Base-by-base conservation (phyloP, 2,888 invertebrate genomes). In the Apodemia hepburni region DNA sequence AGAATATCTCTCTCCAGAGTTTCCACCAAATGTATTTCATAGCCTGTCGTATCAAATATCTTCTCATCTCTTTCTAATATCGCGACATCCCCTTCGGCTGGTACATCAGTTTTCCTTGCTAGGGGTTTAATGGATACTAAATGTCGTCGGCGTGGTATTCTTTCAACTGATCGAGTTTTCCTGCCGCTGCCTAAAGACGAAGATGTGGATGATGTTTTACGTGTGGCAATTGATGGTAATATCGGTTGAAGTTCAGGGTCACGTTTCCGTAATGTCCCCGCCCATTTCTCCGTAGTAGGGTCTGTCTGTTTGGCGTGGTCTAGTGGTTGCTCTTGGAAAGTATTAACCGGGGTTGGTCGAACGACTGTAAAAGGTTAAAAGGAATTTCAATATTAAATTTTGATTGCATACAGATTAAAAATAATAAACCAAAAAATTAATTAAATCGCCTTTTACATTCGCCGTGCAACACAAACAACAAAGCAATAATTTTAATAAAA, bases 1-100 rank as follows among this genome's bases (percentile, higher is more conserved):
- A 97, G 85, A 67, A 97, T 97, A 77, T 97, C 97, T 75, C 96
- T 93, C 81, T 97, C 97, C 54, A 97, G 81, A 17, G 96, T 95
- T 68, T 97, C 97, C 7, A 97, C 96, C 60, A 98, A 87, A 79
- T 96, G 94, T 4, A 93, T 76, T 74, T 95, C 97, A 76, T 94
- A 96, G 5, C 97, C 96, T 6, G 93, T 85, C 0, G 95, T 92
- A 69, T 94, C 94, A 75, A 95, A 96, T 5, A 93, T 87, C 71
- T 70, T 93, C 71, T 82, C 92, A 74, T 86, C 86, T 65, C 73
- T 83, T 65, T 90, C 91, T 47, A 80, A 70, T 58, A 89, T 77
- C 0, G 85, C 80, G 2, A 84, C 72, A 68, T 85, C 89, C 63
- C 82, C 81, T 82, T 93, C 79, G 73, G 81, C 42, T 63, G 92